These are phyloP conservation scores for Epinotia ramella DNA, from an alignment of 2,888 invertebrate species.

Conservation along the genomic window DNA sequence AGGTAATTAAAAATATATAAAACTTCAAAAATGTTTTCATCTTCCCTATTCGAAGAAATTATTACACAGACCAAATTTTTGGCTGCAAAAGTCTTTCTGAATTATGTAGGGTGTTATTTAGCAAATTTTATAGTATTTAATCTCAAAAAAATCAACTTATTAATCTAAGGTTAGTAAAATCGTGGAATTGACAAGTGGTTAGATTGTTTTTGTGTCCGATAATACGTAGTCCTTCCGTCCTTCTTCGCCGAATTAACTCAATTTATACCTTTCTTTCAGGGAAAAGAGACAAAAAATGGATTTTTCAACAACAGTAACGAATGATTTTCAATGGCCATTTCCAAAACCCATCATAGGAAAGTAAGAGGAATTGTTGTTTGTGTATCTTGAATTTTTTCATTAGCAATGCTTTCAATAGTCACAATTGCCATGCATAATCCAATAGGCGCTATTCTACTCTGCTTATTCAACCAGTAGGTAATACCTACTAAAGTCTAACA, in stretches of 20 bases:
- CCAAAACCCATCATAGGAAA: constrained; percentile 83
- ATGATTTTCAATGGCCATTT: constrained; percentile 86
- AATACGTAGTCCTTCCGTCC: constrained; percentile 3
- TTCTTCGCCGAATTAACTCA: background rate
- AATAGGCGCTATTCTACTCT: constrained; percentile 6
- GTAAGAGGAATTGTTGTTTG: constrained; percentile 62
- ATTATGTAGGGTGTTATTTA: constrained; percentile 83
- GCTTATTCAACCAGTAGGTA: too few relatives aligned
- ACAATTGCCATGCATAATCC: background rate
- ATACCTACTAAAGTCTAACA: too few relatives aligned
- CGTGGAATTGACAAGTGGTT: background rate
- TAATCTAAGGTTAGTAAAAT: constrained; percentile 55
- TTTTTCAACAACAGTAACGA: constrained; percentile 78
- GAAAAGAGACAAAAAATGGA: constrained; percentile 62
- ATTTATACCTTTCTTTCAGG: constrained; percentile 29
- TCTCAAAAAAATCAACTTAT: constrained; percentile 77
- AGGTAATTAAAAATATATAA: constrained; percentile 63
- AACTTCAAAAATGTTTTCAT: constrained; percentile 82
- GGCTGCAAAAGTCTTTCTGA: constrained; percentile 78
- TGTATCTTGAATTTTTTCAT: constrained; percentile 10
- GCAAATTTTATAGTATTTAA: constrained; percentile 76
- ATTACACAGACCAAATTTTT: constrained; percentile 77
- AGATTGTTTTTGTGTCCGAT: background rate
- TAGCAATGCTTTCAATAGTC: background rate
- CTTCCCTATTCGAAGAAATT: constrained; percentile 82